phyloP scores from a whole-genome alignment of 2,113 vertebrate genomes.

The Eclectus roratus region DNA sequence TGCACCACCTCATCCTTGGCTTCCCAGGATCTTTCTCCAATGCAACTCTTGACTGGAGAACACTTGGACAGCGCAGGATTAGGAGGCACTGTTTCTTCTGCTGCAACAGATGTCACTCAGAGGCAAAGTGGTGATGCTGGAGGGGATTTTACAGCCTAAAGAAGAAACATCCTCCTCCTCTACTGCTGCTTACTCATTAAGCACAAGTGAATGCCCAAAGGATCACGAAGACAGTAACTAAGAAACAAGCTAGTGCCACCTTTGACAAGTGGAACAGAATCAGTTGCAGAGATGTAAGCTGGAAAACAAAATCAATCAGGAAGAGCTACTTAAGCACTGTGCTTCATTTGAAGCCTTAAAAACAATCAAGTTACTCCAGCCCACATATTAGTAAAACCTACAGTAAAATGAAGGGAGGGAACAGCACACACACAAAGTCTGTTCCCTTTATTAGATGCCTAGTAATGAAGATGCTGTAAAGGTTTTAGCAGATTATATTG shows the following conservation, averaged over 20 bases:
- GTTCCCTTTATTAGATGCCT: neutral
- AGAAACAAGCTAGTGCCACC: constrained; percentile 27
- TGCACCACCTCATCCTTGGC: neutral
- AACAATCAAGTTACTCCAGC: neutral
- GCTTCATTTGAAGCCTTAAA: neutral
- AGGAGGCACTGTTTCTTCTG: neutral
- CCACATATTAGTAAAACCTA: neutral
- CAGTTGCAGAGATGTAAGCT: neutral
- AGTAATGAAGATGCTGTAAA: neutral
- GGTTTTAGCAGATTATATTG: neutral
- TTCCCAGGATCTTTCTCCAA: neutral
- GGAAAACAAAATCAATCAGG: neutral
- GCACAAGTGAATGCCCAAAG: constrained; percentile 19
- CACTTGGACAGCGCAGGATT: neutral
- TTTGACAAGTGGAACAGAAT: neutral
- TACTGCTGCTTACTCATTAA: constrained; percentile 19
- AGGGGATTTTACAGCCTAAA: neutral
- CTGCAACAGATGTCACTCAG: neutral
- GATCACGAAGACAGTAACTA: constrained; percentile 23
- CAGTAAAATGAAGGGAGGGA: neutral
- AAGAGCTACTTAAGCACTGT: neutral
- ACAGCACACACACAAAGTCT: neutral
- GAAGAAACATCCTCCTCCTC: constrained; percentile 1
- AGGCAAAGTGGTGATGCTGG: neutral
- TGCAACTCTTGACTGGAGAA: neutral